Conservation (phyloP, 2,888 invertebrate species). For the Pasiphila rectangulata region DNA sequence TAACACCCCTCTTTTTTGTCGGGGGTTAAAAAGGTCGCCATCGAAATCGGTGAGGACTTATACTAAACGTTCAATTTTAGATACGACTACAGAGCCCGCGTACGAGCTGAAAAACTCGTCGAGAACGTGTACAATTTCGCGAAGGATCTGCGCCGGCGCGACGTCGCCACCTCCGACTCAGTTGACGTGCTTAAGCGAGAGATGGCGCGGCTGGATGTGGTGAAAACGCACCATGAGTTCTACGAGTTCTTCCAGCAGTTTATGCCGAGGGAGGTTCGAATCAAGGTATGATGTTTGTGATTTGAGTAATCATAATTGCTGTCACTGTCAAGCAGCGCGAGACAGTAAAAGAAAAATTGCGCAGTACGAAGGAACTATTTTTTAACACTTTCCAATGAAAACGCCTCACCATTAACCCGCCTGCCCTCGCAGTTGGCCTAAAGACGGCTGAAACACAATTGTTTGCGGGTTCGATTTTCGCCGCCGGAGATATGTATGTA, state of each 20-base stretch:
- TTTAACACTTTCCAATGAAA: too few relatives aligned
- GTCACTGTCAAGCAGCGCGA: too few relatives aligned
- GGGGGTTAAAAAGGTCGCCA: too few relatives aligned
- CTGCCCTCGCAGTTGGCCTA: too few relatives aligned
- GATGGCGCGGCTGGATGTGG: slow-evolving; percentile 58
- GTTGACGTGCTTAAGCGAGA: slow-evolving; percentile 55
- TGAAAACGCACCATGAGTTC: slow-evolving; percentile 65
- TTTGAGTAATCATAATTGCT: neutral
- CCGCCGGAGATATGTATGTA: too few relatives aligned
- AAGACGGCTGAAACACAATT: too few relatives aligned
- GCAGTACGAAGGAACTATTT: too few relatives aligned
- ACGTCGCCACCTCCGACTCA: slow-evolving; percentile 40
- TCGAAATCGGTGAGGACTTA: too few relatives aligned
- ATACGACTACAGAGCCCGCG: slow-evolving; percentile 66
- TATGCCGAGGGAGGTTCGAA: slow-evolving; percentile 64
- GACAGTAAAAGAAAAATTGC: too few relatives aligned
- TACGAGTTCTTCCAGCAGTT: slow-evolving; percentile 64
- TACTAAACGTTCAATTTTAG: slow-evolving; percentile 38
- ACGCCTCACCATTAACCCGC: too few relatives aligned
- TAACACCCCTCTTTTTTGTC: too few relatives aligned
- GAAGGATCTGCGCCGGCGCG: slow-evolving; percentile 40
- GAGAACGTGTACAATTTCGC: slow-evolving; percentile 55
- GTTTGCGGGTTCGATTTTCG: too few relatives aligned
- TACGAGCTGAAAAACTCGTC: slow-evolving; percentile 64
- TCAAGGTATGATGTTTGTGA: slow-evolving; percentile 64